Evolutionary conservation across 2,797 vertebrate genomes (phyloP).

Genomic region (Babyrousa celebensis): DNA sequence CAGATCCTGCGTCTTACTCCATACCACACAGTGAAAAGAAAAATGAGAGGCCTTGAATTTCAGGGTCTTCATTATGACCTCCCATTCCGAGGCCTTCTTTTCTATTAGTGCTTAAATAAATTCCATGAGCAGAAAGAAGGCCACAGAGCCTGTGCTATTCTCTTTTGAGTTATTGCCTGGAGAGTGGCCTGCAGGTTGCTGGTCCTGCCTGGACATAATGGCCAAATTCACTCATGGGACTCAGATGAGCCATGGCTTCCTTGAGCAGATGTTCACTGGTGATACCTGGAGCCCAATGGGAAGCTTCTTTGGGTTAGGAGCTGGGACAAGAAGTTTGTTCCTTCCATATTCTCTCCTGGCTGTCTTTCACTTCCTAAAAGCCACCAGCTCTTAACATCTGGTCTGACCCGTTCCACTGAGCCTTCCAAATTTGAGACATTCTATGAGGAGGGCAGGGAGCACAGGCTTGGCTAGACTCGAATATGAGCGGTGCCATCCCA

Average conservation of each 20-base stretch:
- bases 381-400: constrained; percentile 58
- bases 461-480: constrained; percentile 25
- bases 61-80: constrained; percentile 24
- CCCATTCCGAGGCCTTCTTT: constrained; percentile 66
- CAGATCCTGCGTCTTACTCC: background rate
- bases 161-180: constrained; percentile 50
- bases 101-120: constrained; percentile 66
- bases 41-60: constrained; percentile 53
- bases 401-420: constrained; percentile 71
- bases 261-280: constrained; percentile 21
- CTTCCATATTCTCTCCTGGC: constrained; percentile 31
- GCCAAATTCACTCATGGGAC: constrained; percentile 21
- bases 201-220: constrained; percentile 10
- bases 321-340: constrained; percentile 54
- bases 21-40: constrained; percentile 1
- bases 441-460: constrained; percentile 52
- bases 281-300: background rate
- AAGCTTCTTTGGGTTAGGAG: constrained; percentile 13
- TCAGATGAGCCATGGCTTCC: constrained; percentile 17
- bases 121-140: constrained; percentile 37
- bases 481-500: constrained; percentile 40
- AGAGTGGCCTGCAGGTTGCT: constrained; percentile 55
- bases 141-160: background rate
- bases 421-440: constrained; percentile 73
- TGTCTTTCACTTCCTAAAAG: constrained; percentile 71